Evolutionary conservation across 2,113 vertebrate genomes (phyloP).

Genomic region (Neolamprologus sp.): DNA sequence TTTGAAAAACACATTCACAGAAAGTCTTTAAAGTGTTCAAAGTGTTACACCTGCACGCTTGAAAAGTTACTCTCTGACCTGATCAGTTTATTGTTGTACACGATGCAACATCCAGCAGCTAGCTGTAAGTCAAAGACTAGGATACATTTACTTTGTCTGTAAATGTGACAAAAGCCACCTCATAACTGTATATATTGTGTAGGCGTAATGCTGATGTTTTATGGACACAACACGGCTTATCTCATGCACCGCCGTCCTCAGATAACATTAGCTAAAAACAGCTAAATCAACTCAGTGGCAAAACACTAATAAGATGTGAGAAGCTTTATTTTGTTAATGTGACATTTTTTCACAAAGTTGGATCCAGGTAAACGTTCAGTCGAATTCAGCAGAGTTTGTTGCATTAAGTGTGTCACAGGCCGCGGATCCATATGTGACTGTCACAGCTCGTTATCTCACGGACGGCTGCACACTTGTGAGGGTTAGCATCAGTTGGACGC

Average conservation of each 20-base stretch:
- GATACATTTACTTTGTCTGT: background rate
- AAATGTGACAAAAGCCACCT: background rate
- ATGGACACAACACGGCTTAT: background rate
- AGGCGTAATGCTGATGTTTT: background rate
- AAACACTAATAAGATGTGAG: background rate
- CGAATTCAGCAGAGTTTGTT: fast-evolving
- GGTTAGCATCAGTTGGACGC: background rate
- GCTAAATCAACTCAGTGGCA: background rate
- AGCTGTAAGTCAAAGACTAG: background rate
- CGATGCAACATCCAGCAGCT: background rate
- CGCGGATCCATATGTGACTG: background rate
- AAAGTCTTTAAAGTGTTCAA: background rate
- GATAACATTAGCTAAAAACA: background rate
- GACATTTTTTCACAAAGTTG: fast-evolving
- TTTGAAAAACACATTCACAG: background rate
- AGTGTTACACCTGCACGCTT: background rate
- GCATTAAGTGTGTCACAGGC: background rate
- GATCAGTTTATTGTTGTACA: background rate
- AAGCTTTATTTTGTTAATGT: background rate
- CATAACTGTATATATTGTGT: background rate
- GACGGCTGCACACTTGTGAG: background rate
- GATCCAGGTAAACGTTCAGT: background rate
- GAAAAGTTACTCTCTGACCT: background rate
- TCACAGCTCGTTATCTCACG: background rate
- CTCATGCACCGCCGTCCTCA: background rate